Base-by-base conservation (phyloP, 2,888 invertebrate genomes). In the Ormyrus nitidulus region DNA sequence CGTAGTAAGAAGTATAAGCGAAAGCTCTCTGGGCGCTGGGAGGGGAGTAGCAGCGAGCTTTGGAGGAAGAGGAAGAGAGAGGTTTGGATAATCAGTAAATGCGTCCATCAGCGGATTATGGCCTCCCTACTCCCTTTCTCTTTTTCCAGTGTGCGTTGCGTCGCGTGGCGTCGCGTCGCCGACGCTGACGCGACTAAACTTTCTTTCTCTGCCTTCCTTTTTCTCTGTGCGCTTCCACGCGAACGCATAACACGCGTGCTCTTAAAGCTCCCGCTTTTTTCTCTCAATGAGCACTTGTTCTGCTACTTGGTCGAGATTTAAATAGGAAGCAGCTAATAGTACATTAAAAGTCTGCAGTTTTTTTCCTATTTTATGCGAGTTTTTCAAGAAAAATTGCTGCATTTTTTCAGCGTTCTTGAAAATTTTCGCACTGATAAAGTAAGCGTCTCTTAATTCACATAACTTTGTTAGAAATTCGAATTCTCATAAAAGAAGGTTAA, bases 91-190 rank as follows among this genome's bases (percentile, higher is more conserved):
- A 88, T 88, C 88, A 88, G 88, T 87, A 87, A 87, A 87, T 88
- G 88, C 87, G 87, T 87, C 88, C 87, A 88, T 88, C 87, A 87
- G 87, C 86, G 87, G 87, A 87, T 88, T 88, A 87, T 86, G 86
- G 70, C 53, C 53, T 34, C 46, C 71, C 48, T 10, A 58, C 69
- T 2, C 54, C 46, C 75, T 61, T 46, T 71, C 66, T 62, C 44
- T 34, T 34, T 34, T 34, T 34, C 34, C 34, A 34, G 53, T 65
- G 58, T 11, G 13, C 46, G 65, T n/a, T n/a, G n/a, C 46, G 49
- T 64, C 49, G 59, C 68, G 61, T 46, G 48, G 58, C 56, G 46
- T 34, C 65, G 51, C 54, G 11, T 7, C 49, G 51, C 51, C 48
- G 49, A 59, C 13, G 61, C 54, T 59, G 44, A 56, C 64, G 48